Conservation (phyloP, 2,888 invertebrate species). For the Luperina nickerlii region DNA sequence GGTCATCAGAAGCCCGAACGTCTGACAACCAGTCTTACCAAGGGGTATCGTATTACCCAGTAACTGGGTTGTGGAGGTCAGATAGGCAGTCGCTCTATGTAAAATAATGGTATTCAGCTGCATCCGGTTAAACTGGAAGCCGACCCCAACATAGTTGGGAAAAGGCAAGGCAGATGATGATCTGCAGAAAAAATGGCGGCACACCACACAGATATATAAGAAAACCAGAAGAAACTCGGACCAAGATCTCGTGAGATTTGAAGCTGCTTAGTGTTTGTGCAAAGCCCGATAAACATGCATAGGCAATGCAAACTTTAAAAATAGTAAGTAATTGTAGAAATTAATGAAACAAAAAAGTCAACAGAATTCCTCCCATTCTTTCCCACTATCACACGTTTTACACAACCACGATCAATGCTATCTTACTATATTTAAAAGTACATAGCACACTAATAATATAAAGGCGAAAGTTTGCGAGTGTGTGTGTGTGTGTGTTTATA, state of each 20-base stretch:
- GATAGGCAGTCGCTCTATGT: no score
- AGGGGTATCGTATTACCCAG: no score
- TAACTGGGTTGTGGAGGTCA: no score
- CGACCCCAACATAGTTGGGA: no score
- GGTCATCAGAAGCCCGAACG: no score
- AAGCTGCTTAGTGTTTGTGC: background rate
- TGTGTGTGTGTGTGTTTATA: no score
- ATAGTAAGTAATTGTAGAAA: background rate
- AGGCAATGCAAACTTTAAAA: background rate
- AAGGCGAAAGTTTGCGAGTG: background rate
- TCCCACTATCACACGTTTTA: slow-evolving; percentile 20
- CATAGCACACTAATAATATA: background rate
- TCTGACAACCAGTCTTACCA: no score
- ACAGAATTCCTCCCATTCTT: background rate
- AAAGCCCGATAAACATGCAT: background rate
- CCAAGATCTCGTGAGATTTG: slow-evolving; percentile 16
- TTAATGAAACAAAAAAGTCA: background rate
- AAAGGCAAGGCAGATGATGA: no score
- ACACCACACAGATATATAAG: background rate
- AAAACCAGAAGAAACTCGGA: slow-evolving; percentile 13
- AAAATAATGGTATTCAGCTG: no score
- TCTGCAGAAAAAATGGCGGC: background rate
- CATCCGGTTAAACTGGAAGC: no score
- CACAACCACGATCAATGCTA: slow-evolving; percentile 13
- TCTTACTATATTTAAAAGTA: background rate